phyloP scores from a whole-genome alignment of 92 coral and sea anemone genomes.

The Porites divaricata region DNA sequence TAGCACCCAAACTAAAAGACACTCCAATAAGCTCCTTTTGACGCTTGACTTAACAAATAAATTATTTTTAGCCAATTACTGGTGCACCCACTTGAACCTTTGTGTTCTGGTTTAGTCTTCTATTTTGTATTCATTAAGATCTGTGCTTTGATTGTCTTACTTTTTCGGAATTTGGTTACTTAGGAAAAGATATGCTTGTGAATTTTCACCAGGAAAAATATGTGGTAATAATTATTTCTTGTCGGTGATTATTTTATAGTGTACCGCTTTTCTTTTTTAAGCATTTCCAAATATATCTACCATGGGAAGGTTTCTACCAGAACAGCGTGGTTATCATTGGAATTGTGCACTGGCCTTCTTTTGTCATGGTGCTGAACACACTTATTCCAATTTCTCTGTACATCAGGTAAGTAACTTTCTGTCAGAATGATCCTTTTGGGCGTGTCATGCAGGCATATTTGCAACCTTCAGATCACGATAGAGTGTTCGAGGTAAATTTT shows the following conservation, averaged over 20 bases:
- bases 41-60: no score
- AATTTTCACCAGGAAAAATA: no score
- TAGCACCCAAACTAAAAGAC: no score
- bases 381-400: slow-evolving; percentile 97
- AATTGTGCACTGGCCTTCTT: slow-evolving; percentile 95
- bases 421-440: background rate
- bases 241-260: background rate
- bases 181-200: no score
- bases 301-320: slow-evolving; percentile 83
- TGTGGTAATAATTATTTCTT: background rate
- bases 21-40: no score
- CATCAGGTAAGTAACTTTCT: slow-evolving; percentile 74
- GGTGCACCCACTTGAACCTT: no score
- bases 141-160: no score
- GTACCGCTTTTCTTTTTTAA: slow-evolving; percentile 13
- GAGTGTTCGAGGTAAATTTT: background rate
- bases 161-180: no score
- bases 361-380: slow-evolving; percentile 95
- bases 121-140: no score
- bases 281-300: slow-evolving; percentile 85
- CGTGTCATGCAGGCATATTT: background rate
- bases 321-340: slow-evolving; percentile 86
- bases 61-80: no score
- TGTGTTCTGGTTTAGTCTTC: no score
- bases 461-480: background rate